phyloP scores from a whole-genome alignment of 2,113 vertebrate genomes.

The Lepus americanus region DNA sequence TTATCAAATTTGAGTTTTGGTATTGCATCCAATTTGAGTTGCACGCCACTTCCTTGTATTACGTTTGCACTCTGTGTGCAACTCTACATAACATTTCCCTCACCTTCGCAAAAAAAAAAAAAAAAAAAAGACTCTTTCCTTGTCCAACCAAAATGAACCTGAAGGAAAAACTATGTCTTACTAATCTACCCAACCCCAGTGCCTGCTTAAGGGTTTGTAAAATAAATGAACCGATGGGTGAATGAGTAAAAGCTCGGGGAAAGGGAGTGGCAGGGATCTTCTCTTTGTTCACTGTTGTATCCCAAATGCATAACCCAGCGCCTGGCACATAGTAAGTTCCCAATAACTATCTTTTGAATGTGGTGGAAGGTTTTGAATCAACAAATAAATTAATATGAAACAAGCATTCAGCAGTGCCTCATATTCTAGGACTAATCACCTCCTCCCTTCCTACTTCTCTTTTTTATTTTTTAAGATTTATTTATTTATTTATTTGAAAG shows the following conservation, averaged over 20 bases:
- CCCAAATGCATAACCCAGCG: background rate
- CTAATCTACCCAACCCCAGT: background rate
- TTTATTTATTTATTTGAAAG: too few species aligned
- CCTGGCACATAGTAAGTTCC: background rate
- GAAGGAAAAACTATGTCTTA: constrained; percentile 6
- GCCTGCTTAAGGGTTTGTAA: background rate
- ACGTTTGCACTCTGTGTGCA: background rate
- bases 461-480: background rate
- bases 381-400: background rate
- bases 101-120: background rate
- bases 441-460: background rate
- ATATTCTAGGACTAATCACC: background rate
- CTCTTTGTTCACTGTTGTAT: background rate
- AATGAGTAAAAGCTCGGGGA: background rate
- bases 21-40: background rate
- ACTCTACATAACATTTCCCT: background rate
- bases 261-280: background rate
- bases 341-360: constrained; percentile 3
- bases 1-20: background rate
- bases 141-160: constrained; percentile 3
- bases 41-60: background rate
- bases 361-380: constrained; percentile 32
- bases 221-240: background rate
- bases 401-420: background rate
- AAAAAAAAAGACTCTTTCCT: background rate